Evolutionary conservation across 2,113 vertebrate genomes (phyloP).

Genomic region (Bothrops jararaca): DNA sequence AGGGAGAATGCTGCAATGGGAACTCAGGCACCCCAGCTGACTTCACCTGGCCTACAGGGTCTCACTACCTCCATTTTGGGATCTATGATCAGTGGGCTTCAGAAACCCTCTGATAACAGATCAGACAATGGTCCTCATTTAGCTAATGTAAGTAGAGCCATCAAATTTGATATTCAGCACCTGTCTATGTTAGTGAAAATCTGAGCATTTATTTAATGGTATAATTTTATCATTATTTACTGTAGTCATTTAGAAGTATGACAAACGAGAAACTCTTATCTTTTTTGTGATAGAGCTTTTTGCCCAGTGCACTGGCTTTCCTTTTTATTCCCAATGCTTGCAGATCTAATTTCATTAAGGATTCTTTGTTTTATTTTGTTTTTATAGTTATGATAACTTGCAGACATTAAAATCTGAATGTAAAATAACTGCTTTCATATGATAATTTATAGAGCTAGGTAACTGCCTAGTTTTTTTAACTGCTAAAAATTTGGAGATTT

Average conservation of each 20-base stretch:
- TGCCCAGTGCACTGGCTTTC: not conserved
- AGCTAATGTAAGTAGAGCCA: constrained; percentile 71
- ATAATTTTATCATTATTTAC: not conserved
- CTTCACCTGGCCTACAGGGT: constrained; percentile 67
- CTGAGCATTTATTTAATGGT: not conserved
- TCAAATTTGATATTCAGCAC: not conserved
- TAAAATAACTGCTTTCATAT: not conserved
- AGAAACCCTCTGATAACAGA: constrained; percentile 55
- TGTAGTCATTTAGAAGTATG: not conserved
- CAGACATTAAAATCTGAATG: not conserved
- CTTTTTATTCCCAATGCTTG: not conserved
- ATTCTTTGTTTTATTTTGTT: not conserved
- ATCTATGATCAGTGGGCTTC: constrained; percentile 68
- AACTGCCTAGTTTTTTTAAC: not conserved
- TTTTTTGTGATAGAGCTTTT: not conserved
- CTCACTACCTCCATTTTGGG: constrained; percentile 74
- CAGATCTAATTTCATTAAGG: not conserved
- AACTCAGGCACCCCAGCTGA: constrained; percentile 64
- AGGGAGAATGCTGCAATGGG: constrained; percentile 72
- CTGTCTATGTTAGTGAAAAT: not conserved
- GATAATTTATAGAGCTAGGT: not conserved
- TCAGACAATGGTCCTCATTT: constrained; percentile 65
- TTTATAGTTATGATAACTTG: not conserved
- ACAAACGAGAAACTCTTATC: not conserved
- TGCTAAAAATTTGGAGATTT: not conserved